Evolutionary conservation across 1,140 invertebrate genomes (phyloP).

Genomic region (Drosophila sp.): DNA sequence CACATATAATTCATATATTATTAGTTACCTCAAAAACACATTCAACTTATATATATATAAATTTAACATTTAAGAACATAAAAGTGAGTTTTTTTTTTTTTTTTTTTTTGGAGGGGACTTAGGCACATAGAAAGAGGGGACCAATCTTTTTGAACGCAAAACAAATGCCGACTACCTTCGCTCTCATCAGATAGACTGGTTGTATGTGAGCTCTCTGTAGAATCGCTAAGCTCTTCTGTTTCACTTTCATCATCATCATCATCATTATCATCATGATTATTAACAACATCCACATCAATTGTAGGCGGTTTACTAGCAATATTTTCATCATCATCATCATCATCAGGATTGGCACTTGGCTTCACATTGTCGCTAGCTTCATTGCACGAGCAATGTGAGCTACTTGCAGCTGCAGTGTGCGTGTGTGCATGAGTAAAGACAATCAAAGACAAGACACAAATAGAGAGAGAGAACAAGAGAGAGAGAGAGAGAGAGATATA

Average conservation of each 20-base stretch:
- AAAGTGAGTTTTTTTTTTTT: constrained; percentile 11
- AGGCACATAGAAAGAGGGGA: constrained; percentile 39
- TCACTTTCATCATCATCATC: constrained; percentile 71
- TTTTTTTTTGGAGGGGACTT: constrained; percentile 5
- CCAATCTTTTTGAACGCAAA: constrained; percentile 22
- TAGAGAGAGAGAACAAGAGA: constrained; percentile 39
- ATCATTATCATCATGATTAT: constrained; percentile 57
- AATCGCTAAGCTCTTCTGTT: constrained; percentile 81
- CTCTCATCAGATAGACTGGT: constrained; percentile 77
- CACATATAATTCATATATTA: constrained; percentile 14
- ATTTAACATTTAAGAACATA: background rate
- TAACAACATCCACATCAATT: constrained; percentile 38
- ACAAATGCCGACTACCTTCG: constrained; percentile 69
- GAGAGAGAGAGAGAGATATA: constrained; percentile 35
- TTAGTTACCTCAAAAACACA: constrained; percentile 17
- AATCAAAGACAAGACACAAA: constrained; percentile 73
- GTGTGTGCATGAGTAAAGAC: constrained; percentile 64
- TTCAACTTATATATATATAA: background rate
- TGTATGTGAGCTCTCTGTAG: constrained; percentile 82
- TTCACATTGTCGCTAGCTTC: constrained; percentile 21
- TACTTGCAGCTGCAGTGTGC: constrained; percentile 74
- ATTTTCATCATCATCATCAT: constrained; percentile 34
- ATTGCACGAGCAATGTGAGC: constrained; percentile 46
- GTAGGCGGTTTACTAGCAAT: constrained; percentile 12
- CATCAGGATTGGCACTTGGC: constrained; percentile 30